These are phyloP conservation scores for Lithodes maja DNA, from an alignment of 2,888 invertebrate species.

Conservation along the genomic window DNA sequence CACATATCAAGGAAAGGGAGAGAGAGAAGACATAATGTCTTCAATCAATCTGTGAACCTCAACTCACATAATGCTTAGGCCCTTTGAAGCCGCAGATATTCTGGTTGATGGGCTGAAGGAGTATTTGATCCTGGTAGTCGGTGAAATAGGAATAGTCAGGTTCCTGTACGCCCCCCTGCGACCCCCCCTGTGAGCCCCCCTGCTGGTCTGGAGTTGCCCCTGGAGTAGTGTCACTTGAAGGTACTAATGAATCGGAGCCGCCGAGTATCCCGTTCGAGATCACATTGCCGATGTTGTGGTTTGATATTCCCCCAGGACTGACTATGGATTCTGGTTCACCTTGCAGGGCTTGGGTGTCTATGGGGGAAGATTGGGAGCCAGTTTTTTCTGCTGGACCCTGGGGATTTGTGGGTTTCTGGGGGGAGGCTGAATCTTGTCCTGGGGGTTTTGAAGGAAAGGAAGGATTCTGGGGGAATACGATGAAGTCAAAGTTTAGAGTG, in stretches of 20 bases:
- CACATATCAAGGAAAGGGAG: too few relatives aligned
- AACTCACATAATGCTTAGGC: slow-evolving; percentile 41
- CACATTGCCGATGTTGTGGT: neutral
- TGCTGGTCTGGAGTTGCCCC: neutral
- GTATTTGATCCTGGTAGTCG: slow-evolving; percentile 22
- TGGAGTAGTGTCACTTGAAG: neutral
- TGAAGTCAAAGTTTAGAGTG: neutral
- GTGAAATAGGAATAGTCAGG: slow-evolving; percentile 24
- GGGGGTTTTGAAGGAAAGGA: too few relatives aligned
- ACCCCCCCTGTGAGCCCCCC: neutral
- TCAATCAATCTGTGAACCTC: neutral
- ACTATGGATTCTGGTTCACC: slow-evolving; percentile 10
- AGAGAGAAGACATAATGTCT: too few relatives aligned
- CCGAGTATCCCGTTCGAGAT: neutral
- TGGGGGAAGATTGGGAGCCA: neutral
- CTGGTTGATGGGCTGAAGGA: slow-evolving; percentile 51
- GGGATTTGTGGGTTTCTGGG: too few relatives aligned
- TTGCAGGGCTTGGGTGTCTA: slow-evolving; percentile 28
- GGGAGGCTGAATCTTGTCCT: too few relatives aligned
- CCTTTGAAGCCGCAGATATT: slow-evolving; percentile 60
- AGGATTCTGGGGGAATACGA: neutral
- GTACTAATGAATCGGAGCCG: neutral
- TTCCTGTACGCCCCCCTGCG: neutral
- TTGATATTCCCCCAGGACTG: neutral
- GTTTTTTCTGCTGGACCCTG: neutral